phyloP scores from a whole-genome alignment of 2,888 invertebrate species.

The Volucella inanis region DNA sequence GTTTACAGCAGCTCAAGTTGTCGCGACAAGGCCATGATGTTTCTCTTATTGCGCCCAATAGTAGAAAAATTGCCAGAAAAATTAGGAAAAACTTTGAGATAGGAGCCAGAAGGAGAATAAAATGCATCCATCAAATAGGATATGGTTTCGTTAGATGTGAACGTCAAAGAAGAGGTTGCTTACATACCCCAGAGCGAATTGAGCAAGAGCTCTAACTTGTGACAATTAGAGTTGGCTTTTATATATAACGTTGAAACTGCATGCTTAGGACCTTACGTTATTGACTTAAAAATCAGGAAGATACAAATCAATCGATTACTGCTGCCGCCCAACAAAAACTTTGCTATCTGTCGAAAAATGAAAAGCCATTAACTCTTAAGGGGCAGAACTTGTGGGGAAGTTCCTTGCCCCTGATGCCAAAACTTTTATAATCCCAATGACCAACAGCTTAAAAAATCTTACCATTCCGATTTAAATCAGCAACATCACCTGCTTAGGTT shows the following conservation, averaged over 20 bases:
- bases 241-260: slow-evolving; percentile 5
- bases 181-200: background rate
- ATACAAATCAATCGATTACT: background rate
- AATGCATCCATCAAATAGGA: slow-evolving; percentile 2
- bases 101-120: background rate
- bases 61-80: background rate
- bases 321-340: background rate
- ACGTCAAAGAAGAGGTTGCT: slow-evolving; percentile 2
- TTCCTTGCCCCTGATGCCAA: background rate
- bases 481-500: no score
- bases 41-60: background rate
- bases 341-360: background rate
- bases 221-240: background rate
- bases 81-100: slow-evolving; percentile 9
- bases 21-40: background rate
- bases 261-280: slow-evolving; percentile 1
- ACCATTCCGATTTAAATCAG: no score
- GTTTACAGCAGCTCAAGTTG: slow-evolving; percentile 28
- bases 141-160: slow-evolving; percentile 24
- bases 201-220: background rate
- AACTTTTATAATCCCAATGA: background rate
- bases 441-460: no score
- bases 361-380: background rate
- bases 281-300: background rate
- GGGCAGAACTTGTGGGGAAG: slow-evolving; percentile 2